These are phyloP conservation scores for Thecophora atra DNA, from an alignment of 2,888 invertebrate genomes.

Conservation along the genomic window DNA sequence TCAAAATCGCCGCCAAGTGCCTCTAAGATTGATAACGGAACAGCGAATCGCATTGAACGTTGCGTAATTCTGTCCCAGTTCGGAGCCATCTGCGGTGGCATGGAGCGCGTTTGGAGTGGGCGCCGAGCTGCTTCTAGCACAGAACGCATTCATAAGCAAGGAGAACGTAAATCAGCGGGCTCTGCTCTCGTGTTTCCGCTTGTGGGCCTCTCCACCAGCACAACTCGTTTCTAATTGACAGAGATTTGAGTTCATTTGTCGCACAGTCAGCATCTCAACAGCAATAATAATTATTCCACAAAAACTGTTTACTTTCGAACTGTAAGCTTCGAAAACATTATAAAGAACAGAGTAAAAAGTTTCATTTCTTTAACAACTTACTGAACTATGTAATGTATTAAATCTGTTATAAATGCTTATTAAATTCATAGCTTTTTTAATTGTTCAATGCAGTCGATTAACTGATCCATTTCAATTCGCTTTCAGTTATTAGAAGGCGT, in stretches of 20 bases:
- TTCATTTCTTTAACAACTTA: too few relatives aligned
- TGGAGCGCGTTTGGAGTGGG: not conserved
- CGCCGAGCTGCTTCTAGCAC: not conserved
- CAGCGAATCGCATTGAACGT: not conserved
- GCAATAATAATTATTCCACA: too few relatives aligned
- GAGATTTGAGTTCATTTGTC: not conserved
- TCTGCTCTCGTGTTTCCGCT: not conserved
- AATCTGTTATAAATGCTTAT: too few relatives aligned
- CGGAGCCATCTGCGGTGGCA: not conserved
- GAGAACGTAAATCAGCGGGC: not conserved
- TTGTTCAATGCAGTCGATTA: too few relatives aligned
- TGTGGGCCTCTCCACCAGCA: not conserved
- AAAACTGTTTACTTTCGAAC: not conserved
- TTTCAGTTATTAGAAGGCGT: too few relatives aligned
- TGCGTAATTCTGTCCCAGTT: not conserved
- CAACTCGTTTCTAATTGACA: not conserved
- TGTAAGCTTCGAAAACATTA: not conserved
- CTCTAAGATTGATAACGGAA: too few relatives aligned
- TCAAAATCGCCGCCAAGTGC: too few relatives aligned
- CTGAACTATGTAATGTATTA: too few relatives aligned
- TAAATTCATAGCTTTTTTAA: too few relatives aligned
- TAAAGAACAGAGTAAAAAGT: too few relatives aligned
- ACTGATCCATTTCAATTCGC: too few relatives aligned
- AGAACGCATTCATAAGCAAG: slow-evolving; percentile 3
- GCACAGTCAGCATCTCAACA: not conserved